These are phyloP conservation scores for Climacteris rufus DNA, from an alignment of 2,113 vertebrate genomes.

Conservation along the genomic window DNA sequence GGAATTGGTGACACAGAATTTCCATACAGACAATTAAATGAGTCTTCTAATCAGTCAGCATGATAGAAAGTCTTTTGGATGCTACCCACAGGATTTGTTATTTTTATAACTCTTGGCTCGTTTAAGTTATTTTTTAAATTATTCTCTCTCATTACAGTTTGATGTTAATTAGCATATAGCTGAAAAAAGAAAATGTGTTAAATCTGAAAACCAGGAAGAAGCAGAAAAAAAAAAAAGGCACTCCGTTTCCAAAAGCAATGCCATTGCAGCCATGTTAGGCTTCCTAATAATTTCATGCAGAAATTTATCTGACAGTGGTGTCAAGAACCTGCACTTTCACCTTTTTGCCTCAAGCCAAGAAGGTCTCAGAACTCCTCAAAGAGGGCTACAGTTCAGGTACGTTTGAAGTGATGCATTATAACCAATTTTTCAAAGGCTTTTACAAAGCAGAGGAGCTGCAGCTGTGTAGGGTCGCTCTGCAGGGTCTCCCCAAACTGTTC, in stretches of 20 bases:
- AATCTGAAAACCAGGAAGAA: neutral
- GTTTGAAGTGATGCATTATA: accelerated
- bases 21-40: slow-evolving; percentile 43
- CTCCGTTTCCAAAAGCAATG: neutral
- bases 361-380: neutral
- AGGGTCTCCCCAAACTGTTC: neutral
- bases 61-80: slow-evolving; percentile 38
- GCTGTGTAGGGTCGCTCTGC: neutral
- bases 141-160: neutral
- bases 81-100: slow-evolving; percentile 53
- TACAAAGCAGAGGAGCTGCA: neutral
- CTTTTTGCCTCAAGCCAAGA: neutral
- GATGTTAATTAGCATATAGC: slow-evolving; percentile 14
- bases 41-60: slow-evolving; percentile 34
- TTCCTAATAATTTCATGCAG: neutral
- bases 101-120: slow-evolving; percentile 46
- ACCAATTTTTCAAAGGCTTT: neutral
- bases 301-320: neutral
- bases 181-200: slow-evolving; percentile 25
- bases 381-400: neutral
- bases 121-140: slow-evolving; percentile 31
- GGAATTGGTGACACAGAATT: slow-evolving; percentile 27
- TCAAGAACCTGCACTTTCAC: neutral
- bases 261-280: neutral
- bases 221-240: neutral